Percentiles rank a stretch among this genome's conserved stretches.
phyloP scores from a whole-genome alignment of 2,797 vertebrate species.

The Chaetophractus vellerosus region DNA sequence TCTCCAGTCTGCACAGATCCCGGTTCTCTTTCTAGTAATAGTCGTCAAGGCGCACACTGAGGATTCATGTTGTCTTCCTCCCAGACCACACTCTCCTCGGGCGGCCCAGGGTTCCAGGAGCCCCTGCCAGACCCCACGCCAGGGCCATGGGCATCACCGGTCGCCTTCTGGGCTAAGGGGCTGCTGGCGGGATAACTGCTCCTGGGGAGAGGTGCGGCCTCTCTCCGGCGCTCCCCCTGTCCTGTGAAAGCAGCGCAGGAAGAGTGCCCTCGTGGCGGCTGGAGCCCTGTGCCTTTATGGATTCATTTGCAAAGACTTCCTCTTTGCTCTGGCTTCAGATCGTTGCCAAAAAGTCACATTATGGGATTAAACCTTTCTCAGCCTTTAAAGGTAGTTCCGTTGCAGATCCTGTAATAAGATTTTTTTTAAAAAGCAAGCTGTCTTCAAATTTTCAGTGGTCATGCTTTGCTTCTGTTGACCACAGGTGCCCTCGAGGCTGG shows the following conservation, averaged over 20 bases:
- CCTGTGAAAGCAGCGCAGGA: not conserved
- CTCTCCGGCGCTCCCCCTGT: not conserved
- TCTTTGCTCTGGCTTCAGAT: not conserved
- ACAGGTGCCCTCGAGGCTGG: not conserved
- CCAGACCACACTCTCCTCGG: not conserved
- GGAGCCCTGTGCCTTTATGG: not conserved
- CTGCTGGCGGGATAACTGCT: not conserved
- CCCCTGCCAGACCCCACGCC: not conserved
- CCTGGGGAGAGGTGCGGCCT: too few species aligned
- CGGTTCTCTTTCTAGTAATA: slow-evolving; percentile 14
- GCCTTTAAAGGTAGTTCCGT: not conserved
- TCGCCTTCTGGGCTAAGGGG: not conserved
- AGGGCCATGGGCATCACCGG: not conserved
- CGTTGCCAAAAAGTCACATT: not conserved
- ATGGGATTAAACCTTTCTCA: not conserved
- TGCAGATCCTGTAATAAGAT: not conserved
- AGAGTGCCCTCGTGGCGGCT: not conserved
- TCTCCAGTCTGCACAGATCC: not conserved
- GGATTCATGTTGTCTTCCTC: slow-evolving; percentile 17
- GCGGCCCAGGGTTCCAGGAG: not conserved
- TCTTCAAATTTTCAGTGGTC: not conserved
- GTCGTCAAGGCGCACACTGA: not conserved
- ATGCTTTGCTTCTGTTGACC: not conserved
- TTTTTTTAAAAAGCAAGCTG: not conserved
- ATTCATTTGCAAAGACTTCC: not conserved